Conservation (phyloP, 2,113 vertebrate species). For the Antechinus flavipes region DNA sequence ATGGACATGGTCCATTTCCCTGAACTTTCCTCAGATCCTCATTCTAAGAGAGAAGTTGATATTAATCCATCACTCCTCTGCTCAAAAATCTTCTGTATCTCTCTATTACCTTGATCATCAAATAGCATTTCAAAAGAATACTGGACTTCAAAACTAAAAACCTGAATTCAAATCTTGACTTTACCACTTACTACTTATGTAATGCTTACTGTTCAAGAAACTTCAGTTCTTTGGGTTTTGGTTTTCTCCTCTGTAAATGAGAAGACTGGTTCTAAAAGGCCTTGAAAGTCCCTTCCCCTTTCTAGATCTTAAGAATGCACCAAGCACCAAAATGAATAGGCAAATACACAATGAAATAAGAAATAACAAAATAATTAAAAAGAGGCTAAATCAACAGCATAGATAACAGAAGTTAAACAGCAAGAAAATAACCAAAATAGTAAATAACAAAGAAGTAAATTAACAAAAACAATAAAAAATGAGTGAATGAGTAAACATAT, state of each 20-base stretch:
- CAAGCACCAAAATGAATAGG: not conserved
- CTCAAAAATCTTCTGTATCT: not conserved
- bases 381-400: no score
- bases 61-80: not conserved
- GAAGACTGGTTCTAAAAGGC: not conserved
- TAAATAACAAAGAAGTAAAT: not conserved
- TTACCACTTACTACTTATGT: not conserved
- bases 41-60: not conserved
- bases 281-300: not conserved
- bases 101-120: not conserved
- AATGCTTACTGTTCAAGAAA: not conserved
- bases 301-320: no score
- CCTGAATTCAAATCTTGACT: not conserved
- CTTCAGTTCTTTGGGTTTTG: not conserved
- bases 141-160: not conserved
- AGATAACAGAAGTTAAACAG: no score
- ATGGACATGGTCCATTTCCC: not conserved
- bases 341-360: not conserved
- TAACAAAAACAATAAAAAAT: not conserved
- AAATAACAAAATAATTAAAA: no score
- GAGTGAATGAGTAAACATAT: not conserved
- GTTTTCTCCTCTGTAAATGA: not conserved
- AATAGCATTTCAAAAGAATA: not conserved
- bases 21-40: no score
- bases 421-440: not conserved